These are phyloP conservation scores for Hoplodrina blanda DNA, from an alignment of 2,888 invertebrate species.

Conservation along the genomic window DNA sequence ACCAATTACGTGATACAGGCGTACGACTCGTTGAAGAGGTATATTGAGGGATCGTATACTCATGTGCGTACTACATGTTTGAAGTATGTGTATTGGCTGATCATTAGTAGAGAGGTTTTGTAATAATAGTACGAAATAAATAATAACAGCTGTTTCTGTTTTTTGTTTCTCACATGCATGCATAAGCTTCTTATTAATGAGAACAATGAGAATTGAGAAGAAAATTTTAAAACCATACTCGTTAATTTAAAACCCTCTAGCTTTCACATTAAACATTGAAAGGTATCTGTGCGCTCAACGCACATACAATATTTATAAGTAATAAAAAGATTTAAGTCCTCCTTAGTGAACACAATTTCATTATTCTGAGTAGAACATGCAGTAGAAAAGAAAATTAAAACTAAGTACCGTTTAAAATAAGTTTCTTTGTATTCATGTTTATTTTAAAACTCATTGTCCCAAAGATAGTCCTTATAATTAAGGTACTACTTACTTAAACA, in stretches of 20 bases:
- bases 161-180: background rate
- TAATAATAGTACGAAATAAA: too few relatives aligned
- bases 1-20: conserved; percentile 6
- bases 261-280: too few relatives aligned
- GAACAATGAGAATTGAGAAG: too few relatives aligned
- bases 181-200: too few relatives aligned
- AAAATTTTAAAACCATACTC: too few relatives aligned
- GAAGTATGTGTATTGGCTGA: background rate
- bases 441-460: conserved; percentile 18
- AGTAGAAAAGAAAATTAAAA: conserved; percentile 17
- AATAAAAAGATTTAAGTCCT: background rate
- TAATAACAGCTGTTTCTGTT: background rate
- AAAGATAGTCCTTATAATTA: background rate
- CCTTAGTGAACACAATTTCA: background rate
- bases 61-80: background rate
- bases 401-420: conserved; percentile 2
- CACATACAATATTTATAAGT: too few relatives aligned
- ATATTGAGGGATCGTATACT: background rate
- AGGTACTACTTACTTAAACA: background rate
- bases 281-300: too few relatives aligned
- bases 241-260: too few relatives aligned
- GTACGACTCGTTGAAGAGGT: conserved; percentile 7
- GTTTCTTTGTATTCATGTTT: conserved; percentile 7
- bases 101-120: background rate
- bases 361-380: background rate